phyloP scores from a whole-genome alignment of 2,888 invertebrate genomes.

The Drosophila recens region DNA sequence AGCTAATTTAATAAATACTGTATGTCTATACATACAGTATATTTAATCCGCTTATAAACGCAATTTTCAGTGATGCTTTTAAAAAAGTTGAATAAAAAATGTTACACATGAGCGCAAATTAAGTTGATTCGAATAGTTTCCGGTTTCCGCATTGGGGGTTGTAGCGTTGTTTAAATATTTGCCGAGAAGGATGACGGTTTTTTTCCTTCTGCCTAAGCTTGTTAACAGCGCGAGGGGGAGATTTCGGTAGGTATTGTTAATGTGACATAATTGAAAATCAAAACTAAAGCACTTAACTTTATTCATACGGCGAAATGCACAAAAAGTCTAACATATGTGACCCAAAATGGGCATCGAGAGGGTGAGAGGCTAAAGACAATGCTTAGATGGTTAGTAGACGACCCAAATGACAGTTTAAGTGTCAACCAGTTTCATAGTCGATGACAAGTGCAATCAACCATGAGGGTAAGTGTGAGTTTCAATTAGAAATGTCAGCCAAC shows the following conservation, averaged over 20 bases:
- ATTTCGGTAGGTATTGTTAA: slow-evolving; percentile 53
- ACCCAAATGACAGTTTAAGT: slow-evolving; percentile 74
- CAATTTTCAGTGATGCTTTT: slow-evolving; percentile 60
- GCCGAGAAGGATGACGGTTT: slow-evolving; percentile 38
- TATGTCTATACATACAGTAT: slow-evolving; percentile 35
- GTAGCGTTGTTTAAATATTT: slow-evolving; percentile 68
- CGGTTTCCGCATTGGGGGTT: slow-evolving; percentile 53
- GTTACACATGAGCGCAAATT: slow-evolving; percentile 74
- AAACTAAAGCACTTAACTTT: slow-evolving; percentile 82
- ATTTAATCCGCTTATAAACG: slow-evolving; percentile 76
- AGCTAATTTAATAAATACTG: slow-evolving; percentile 66
- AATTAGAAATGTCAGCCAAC: slow-evolving; percentile 64
- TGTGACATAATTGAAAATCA: slow-evolving; percentile 83
- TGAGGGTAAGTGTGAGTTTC: slow-evolving; percentile 64
- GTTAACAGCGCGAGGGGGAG: slow-evolving; percentile 53
- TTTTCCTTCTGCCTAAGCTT: slow-evolving; percentile 55
- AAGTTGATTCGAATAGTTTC: slow-evolving; percentile 52
- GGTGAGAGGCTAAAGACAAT: slow-evolving; percentile 34
- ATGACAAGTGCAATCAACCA: slow-evolving; percentile 77
- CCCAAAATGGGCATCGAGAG: slow-evolving; percentile 30
- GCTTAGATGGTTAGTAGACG: slow-evolving; percentile 13
- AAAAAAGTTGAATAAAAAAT: slow-evolving; percentile 62
- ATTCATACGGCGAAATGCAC: slow-evolving; percentile 69
- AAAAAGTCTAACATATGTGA: slow-evolving; percentile 77
- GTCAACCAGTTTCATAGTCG: slow-evolving; percentile 68